Base-by-base conservation (phyloP, 1,140 invertebrate species). In the Orius insidiosus region DNA sequence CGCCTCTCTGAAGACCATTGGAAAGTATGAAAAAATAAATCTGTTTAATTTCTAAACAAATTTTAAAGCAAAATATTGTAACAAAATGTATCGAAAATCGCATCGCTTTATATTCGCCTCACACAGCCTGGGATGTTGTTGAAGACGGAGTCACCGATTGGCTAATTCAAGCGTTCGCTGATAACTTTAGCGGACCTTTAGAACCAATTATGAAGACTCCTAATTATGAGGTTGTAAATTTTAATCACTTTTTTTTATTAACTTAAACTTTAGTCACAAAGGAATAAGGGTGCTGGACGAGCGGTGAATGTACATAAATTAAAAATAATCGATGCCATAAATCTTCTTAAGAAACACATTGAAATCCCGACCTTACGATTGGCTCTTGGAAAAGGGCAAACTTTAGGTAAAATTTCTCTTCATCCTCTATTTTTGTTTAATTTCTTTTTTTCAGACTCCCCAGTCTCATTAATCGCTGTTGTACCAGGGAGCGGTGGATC, bases 101-200 rank as follows among this genome's bases (percentile, higher is more conserved):
- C 50, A 93, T 97, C 51, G 81, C 86, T 13, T 63, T 98, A 5
- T 97, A 85, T 63, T 94, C 87, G 0, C 92, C 92, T 0, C 93
- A 98, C 58, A 96, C 90, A 1, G 71, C 74, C 24, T 89, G 85
- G 71, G 93, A 97, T 67, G 69, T 77, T 34, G 66, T 86, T 4
- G 56, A 66, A 48, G 79, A 77, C 2, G 93, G 90, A 11, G 80
- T 96, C 1, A 94, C 90, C 62, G 89, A 96, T 63, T 94, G 90
- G 88, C 65, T 98, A 3, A 74, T 83, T 3, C 66, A 68, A 49
- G 73, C 78, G 19, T 83, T 95, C 4, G 41, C 6, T 11, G 41
- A 30, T 24, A 15, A 31, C n/a, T 43, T 30, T 43, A 19, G 8
- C 11, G 18, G 18, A 5, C 9, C 13, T 40, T 18, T 47, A 47